Conservation (phyloP, 2,888 invertebrate genomes). For the Cryptophagus acutangulus region DNA sequence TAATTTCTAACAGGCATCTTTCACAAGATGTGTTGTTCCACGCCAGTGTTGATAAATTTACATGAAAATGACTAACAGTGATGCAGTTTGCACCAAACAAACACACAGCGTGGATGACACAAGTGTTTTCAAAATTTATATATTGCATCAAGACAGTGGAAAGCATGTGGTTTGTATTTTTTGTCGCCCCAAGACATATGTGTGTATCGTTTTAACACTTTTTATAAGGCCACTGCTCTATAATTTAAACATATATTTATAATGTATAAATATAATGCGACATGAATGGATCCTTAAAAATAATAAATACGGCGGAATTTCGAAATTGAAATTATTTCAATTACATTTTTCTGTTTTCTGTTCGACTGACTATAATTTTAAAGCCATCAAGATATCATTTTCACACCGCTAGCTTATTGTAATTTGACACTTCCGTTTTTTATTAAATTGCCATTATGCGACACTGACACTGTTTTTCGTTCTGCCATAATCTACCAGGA, state of each 20-base stretch:
- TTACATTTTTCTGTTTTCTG: too few relatives aligned
- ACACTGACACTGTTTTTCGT: neutral
- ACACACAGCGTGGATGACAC: too few relatives aligned
- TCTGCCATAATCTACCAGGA: too few relatives aligned
- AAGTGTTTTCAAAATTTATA: constrained; percentile 36
- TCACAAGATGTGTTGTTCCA: too few relatives aligned
- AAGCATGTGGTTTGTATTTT: constrained; percentile 34
- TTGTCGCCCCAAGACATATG: constrained; percentile 33
- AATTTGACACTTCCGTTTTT: constrained; percentile 48
- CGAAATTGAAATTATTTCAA: too few relatives aligned
- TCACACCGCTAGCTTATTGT: constrained; percentile 46
- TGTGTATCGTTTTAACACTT: constrained; percentile 33
- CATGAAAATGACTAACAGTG: too few relatives aligned
- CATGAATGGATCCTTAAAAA: constrained; percentile 7
- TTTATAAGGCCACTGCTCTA: constrained; percentile 35
- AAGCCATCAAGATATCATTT: constrained; percentile 47
- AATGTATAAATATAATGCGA: constrained; percentile 12
- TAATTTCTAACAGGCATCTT: too few relatives aligned
- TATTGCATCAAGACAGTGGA: constrained; percentile 17
- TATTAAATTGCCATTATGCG: constrained; percentile 44
- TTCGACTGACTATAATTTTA: constrained; percentile 40
- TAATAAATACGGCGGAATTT: neutral
- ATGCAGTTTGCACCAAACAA: too few relatives aligned
- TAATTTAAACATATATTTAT: constrained; percentile 29
- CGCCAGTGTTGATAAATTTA: too few relatives aligned